Percentiles rank a stretch among this genome's conserved stretches.
These are phyloP conservation scores for Eumacrocentrus americanus DNA, from an alignment of 2,888 invertebrate genomes.

Conservation along the genomic window DNA sequence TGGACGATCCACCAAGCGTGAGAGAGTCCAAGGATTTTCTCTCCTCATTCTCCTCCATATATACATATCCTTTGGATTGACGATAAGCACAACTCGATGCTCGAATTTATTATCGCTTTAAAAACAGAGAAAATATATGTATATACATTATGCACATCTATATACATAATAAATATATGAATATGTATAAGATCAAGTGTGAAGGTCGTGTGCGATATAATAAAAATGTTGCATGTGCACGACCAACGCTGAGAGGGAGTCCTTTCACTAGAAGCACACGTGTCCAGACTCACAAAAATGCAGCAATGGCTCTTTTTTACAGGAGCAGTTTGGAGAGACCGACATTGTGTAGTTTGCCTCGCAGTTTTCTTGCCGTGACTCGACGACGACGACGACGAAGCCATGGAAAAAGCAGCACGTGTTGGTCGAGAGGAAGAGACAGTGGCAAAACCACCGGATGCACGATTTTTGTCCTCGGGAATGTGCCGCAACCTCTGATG, in stretches of 20 bases:
- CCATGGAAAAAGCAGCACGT: too few relatives aligned
- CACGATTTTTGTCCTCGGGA: neutral
- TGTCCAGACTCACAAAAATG: slow-evolving; percentile 56
- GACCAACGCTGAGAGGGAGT: slow-evolving; percentile 47
- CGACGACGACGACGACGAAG: too few relatives aligned
- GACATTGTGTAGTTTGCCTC: slow-evolving; percentile 40
- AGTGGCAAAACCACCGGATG: slow-evolving; percentile 16
- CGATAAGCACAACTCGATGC: neutral
- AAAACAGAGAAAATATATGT: neutral
- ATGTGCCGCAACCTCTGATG: neutral
- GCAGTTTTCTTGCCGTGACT: slow-evolving; percentile 30
- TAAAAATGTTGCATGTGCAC: slow-evolving; percentile 22
- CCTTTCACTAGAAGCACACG: slow-evolving; percentile 46
- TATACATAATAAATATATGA: neutral
- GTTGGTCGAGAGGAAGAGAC: too few relatives aligned
- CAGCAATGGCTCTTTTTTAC: slow-evolving; percentile 33
- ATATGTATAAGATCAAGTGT: neutral
- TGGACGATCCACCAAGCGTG: neutral
- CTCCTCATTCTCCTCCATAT: neutral
- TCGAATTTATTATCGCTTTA: neutral
- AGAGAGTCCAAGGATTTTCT: neutral
- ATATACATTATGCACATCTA: neutral
- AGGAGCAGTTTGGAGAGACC: slow-evolving; percentile 20
- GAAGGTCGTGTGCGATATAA: slow-evolving; percentile 11
- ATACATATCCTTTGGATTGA: neutral